Conservation (phyloP, 1,140 invertebrate genomes). For the Hermetia illucens region DNA sequence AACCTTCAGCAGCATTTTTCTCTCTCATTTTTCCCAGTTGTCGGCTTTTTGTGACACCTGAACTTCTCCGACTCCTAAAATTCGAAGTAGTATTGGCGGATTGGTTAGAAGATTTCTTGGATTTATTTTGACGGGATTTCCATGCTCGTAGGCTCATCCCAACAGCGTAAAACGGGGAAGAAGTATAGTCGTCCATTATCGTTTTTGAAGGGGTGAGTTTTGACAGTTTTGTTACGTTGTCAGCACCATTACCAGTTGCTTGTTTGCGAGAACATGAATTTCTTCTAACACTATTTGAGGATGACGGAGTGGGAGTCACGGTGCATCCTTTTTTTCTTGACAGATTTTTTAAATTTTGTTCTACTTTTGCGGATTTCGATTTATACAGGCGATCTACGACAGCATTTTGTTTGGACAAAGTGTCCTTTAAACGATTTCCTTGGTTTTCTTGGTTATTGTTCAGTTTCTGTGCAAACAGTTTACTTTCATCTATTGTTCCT, state of each 20-base stretch:
- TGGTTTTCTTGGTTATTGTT: neutral
- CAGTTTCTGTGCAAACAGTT: neutral
- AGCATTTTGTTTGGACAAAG: too few species aligned
- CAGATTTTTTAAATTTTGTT: neutral
- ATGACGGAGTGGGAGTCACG: neutral
- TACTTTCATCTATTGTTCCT: conserved; percentile 2
- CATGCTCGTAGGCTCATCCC: conserved; percentile 3
- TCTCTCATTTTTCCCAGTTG: too few species aligned
- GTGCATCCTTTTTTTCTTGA: neutral
- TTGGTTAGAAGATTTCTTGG: too few species aligned
- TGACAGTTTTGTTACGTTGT: neutral
- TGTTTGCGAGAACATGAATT: neutral
- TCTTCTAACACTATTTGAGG: neutral
- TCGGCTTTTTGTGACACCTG: too few species aligned
- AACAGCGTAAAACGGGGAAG: conserved; percentile 1
- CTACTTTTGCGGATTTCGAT: neutral
- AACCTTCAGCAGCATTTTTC: too few species aligned
- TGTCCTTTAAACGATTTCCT: neutral
- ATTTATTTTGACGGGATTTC: neutral
- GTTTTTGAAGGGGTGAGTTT: neutral
- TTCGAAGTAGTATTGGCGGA: too few species aligned
- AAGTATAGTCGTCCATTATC: neutral
- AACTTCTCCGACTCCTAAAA: too few species aligned
- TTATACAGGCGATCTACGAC: neutral
- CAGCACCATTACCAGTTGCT: neutral